Evolutionary conservation across 2,113 vertebrate species (phyloP).

Genomic region (Chauna torquata): DNA sequence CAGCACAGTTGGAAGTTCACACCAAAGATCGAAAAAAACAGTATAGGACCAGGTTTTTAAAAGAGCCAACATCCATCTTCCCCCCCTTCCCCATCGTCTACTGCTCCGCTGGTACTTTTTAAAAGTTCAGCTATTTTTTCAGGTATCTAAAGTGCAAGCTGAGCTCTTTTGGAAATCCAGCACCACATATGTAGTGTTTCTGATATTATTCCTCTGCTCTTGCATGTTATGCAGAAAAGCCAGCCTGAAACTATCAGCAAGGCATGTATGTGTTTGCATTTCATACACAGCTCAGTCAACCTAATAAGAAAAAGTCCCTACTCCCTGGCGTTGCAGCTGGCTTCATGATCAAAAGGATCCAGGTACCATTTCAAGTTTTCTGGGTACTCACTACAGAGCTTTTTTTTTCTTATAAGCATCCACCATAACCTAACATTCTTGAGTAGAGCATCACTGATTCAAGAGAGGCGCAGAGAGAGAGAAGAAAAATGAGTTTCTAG

Average conservation of each 20-base stretch:
- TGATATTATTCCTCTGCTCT: neutral
- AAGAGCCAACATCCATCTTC: constrained; percentile 40
- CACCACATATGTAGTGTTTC: neutral
- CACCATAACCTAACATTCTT: neutral
- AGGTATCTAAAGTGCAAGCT: constrained; percentile 10
- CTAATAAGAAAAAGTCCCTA: neutral
- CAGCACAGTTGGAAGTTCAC: constrained; percentile 50
- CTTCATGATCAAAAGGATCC: neutral
- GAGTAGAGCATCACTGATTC: constrained; percentile 16
- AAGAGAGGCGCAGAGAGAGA: neutral
- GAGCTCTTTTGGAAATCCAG: constrained; percentile 33
- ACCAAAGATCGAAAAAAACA: neutral
- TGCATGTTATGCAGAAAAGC: neutral
- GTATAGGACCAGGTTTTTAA: constrained; percentile 26
- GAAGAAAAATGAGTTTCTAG: constrained; percentile 19
- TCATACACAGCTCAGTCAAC: neutral
- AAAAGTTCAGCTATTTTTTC: constrained; percentile 7
- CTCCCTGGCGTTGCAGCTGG: neutral
- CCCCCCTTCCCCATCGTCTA: neutral
- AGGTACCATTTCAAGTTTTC: neutral
- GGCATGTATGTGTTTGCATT: neutral
- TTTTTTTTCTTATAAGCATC: neutral
- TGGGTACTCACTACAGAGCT: neutral
- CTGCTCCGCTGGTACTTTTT: neutral
- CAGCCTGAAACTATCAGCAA: neutral